A percentile compares a stretch with the other conserved stretches of the same genome.
These are phyloP conservation scores for Gambusia yucatana DNA, from an alignment of 2,797 vertebrate genomes.

Conservation along the genomic window DNA sequence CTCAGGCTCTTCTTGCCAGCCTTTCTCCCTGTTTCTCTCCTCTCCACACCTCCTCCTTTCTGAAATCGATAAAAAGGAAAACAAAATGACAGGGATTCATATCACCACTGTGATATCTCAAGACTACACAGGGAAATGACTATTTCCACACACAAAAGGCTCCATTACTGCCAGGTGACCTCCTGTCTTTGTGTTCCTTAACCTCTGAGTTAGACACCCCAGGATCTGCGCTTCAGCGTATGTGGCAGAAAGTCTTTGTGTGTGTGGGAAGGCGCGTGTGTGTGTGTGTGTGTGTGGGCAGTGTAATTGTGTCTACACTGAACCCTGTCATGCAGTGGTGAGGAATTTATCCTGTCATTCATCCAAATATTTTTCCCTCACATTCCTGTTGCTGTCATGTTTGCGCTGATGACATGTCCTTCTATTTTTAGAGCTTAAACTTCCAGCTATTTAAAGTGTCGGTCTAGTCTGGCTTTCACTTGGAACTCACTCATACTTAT, in stretches of 20 bases:
- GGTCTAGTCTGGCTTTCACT: not conserved
- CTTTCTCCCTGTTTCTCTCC: constrained; percentile 45
- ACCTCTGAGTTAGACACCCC: constrained; percentile 66
- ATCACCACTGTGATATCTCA: constrained; percentile 68
- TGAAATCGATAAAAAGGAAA: constrained; percentile 70
- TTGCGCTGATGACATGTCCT: constrained; percentile 23
- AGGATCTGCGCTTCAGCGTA: constrained; percentile 40
- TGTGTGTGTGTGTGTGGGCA: constrained; percentile 29
- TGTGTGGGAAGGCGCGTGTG: constrained; percentile 1
- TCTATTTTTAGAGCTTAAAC: constrained; percentile 49
- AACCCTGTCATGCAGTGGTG: constrained; percentile 36
- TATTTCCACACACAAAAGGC: constrained; percentile 81
- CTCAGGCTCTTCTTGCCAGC: constrained; percentile 45
- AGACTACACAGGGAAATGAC: constrained; percentile 79
- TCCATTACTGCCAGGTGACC: constrained; percentile 81
- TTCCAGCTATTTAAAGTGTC: constrained; percentile 31
- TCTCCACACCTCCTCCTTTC: constrained; percentile 53
- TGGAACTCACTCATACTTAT: constrained; percentile 17
- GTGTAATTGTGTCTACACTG: constrained; percentile 50
- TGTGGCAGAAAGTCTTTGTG: constrained; percentile 40
- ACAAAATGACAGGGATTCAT: constrained; percentile 78
- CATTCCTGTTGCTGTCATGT: constrained; percentile 34
- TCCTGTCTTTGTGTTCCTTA: constrained; percentile 72
- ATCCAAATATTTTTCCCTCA: constrained; percentile 22
- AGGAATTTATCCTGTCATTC: constrained; percentile 59